Evolutionary conservation across 2,888 invertebrate genomes (phyloP).

Genomic region (Meiosimyza decipiens): DNA sequence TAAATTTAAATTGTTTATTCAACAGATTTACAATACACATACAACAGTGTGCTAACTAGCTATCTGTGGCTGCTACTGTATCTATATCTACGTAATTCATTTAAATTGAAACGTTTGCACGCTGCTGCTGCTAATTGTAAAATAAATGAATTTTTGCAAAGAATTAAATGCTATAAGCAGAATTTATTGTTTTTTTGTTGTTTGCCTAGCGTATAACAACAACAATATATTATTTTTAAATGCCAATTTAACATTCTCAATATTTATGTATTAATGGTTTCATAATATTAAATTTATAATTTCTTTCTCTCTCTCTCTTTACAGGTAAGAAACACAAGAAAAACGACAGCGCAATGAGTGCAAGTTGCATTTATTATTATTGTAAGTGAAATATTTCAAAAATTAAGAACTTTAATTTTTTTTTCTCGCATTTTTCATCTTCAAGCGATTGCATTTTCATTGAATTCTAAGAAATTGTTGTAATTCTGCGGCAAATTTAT

Average conservation of each 20-base stretch:
- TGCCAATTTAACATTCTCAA: not conserved
- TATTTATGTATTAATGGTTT: too few relatives aligned
- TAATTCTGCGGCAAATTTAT: too few relatives aligned
- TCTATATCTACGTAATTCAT: not conserved
- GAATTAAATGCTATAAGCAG: not conserved
- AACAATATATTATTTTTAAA: not conserved
- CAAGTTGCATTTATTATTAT: conserved; percentile 32
- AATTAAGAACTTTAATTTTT: not conserved
- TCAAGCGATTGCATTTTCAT: too few relatives aligned
- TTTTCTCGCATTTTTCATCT: too few relatives aligned
- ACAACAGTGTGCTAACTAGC: too few relatives aligned
- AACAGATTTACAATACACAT: too few relatives aligned
- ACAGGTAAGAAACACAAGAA: conserved; percentile 32
- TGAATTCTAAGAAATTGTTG: too few relatives aligned
- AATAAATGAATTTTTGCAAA: conserved; percentile 6
- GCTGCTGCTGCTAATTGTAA: conserved; percentile 20
- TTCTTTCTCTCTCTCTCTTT: conserved; percentile 3
- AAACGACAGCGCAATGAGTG: conserved; percentile 19
- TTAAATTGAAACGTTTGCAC: not conserved
- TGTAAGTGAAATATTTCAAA: conserved; percentile 27
- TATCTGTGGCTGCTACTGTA: too few relatives aligned
- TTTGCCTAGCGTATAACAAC: too few relatives aligned
- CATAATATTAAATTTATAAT: not conserved
- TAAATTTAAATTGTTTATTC: too few relatives aligned
- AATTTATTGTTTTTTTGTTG: not conserved